Conservation (phyloP, 1,140 invertebrate species). For the Oscheius sp. region DNA sequence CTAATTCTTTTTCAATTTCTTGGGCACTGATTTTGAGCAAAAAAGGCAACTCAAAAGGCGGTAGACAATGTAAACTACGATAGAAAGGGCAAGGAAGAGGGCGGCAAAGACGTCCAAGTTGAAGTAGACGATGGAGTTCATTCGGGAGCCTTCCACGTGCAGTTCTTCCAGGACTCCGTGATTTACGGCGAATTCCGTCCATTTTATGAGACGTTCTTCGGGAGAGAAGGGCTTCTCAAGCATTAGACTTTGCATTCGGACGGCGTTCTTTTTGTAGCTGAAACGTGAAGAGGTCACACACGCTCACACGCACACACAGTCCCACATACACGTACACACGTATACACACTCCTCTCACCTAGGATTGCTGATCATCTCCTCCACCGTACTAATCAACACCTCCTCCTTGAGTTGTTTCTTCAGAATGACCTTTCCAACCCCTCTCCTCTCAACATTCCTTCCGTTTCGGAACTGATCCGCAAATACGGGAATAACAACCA, state of each 20-base stretch:
- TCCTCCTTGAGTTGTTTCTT: conserved; percentile 33
- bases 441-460: conserved; percentile 36
- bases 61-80: not conserved
- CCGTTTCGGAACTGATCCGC: conserved; percentile 48
- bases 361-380: conserved; percentile 7
- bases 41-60: not conserved
- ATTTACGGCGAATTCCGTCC: conserved; percentile 42
- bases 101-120: conserved; percentile 39
- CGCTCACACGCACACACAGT: not conserved
- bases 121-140: conserved; percentile 42
- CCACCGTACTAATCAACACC: conserved; percentile 16
- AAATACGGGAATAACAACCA: conserved; percentile 48
- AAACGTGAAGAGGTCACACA: conserved; percentile 10
- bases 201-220: conserved; percentile 40
- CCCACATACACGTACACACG: not conserved
- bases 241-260: conserved; percentile 37
- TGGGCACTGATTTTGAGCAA: too few species aligned
- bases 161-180: conserved; percentile 38
- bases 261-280: conserved; percentile 38
- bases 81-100: not conserved
- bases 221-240: conserved; percentile 38
- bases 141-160: conserved; percentile 26
- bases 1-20: too few species aligned
- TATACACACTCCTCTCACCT: conserved; percentile 18
- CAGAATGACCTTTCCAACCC: conserved; percentile 39